These are phyloP conservation scores for Vidua macroura DNA, from an alignment of 2,113 vertebrate species.

Conservation along the genomic window DNA sequence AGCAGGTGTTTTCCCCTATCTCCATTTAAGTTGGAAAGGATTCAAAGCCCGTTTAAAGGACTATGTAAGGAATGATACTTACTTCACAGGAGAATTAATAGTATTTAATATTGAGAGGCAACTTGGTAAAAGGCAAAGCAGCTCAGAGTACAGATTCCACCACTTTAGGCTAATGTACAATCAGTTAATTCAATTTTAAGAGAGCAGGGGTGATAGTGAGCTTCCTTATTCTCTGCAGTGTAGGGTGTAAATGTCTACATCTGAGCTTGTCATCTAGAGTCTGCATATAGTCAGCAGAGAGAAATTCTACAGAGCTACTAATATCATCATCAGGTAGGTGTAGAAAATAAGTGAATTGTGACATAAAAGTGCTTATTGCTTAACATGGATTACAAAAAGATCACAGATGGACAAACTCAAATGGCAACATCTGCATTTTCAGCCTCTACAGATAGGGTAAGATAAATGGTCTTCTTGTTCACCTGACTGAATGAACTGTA, in stretches of 20 bases:
- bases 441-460: neutral
- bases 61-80: neutral
- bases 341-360: constrained; percentile 7
- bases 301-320: neutral
- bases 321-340: neutral
- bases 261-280: neutral
- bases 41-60: neutral
- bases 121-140: neutral
- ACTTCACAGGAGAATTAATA: neutral
- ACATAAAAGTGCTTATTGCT: neutral
- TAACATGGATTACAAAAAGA: neutral
- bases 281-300: neutral
- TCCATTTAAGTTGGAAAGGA: neutral
- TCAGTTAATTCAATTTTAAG: neutral
- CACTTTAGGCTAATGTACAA: neutral
- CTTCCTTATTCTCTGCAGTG: neutral
- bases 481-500: neutral
- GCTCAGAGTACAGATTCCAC: neutral
- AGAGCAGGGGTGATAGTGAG: neutral
- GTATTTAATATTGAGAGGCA: neutral
- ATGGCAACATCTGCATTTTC: neutral
- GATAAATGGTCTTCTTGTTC: neutral
- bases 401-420: neutral
- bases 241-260: neutral
- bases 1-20: neutral